phyloP scores from a whole-genome alignment of 2,888 invertebrate species.

The Herminia tarsipennalis region DNA sequence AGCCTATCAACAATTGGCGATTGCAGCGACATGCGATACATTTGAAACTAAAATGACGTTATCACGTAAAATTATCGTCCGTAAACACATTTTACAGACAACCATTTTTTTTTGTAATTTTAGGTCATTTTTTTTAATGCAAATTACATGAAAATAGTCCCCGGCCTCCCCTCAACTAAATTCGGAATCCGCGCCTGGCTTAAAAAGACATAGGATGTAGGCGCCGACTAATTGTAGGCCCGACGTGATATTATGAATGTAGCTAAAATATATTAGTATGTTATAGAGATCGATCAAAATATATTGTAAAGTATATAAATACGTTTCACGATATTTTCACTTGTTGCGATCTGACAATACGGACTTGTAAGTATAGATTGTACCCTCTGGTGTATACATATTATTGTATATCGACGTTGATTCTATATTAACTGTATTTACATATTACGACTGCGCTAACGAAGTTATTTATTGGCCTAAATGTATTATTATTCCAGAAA shows the following conservation, averaged over 20 bases:
- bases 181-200: no score
- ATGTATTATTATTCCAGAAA: conserved; percentile 28
- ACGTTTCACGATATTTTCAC: conserved; percentile 57
- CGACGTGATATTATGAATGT: conserved; percentile 75
- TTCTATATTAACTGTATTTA: conserved; percentile 39
- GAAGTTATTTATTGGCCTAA: conserved; percentile 53
- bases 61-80: no score
- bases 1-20: no score
- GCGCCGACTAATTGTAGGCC: conserved; percentile 59
- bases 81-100: no score
- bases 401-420: conserved; percentile 51
- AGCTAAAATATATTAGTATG: conserved; percentile 57
- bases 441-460: conserved; percentile 31
- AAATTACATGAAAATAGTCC: no score
- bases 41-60: no score
- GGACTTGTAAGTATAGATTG: conserved; percentile 41
- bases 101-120: no score
- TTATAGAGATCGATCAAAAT: conserved; percentile 46
- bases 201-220: conserved; percentile 67
- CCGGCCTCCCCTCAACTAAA: no score
- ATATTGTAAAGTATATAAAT: conserved; percentile 45
- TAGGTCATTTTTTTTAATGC: no score
- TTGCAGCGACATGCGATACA: no score
- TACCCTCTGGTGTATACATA: conserved; percentile 42
- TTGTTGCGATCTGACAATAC: conserved; percentile 74